Evolutionary conservation across 1,140 invertebrate species (phyloP), one percentile per base, ranked within the genome.

Genomic region (Delia radicum): DNA sequence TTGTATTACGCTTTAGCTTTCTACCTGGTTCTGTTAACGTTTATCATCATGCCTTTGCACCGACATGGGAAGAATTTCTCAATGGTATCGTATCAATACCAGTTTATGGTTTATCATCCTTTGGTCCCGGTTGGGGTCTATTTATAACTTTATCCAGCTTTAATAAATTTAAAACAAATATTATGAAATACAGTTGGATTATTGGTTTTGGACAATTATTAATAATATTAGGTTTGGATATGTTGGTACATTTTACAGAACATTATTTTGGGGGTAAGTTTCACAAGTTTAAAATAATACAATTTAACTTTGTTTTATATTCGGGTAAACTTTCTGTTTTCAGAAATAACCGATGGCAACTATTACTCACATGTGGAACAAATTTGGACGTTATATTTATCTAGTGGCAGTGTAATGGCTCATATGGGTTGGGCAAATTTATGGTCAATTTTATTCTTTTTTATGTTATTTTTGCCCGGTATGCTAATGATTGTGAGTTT

Each of bases 121-220:
- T 96, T 1, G 96, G 95, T 1, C 94, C 94, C 12, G 95, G 96
- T 3, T 97, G 96, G 90, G 96, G 96, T 73, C 94, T 94, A 27
- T 92, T 96, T 79, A 89, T 97, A 8, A 93, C 94, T 48, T 94
- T 96, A 87, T 94, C 95, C 13, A 96, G 94, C 84, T 96, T 95
- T 80, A 97, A 97, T 84, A 90, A 90, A 74, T 96, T 96, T 81
- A 90, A 93, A 79, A 96, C 96, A 79, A 94, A 96, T 62, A 79
- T 84, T 15, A 81, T 82, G 77, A 71, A 46, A 31, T 80, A 81
- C 13, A 81, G 81, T 67, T 84, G 81, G 81, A 73, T 81, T 0
- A 79, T 84, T 29, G 75, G 76, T n/a, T 77, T 84, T 27, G 82
- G 77, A 13, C 81, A 84, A 37, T 73, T 82, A 2, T 26, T 77